Evolutionary conservation across 2,113 vertebrate genomes (phyloP).

Genomic region (Catharus minimus): DNA sequence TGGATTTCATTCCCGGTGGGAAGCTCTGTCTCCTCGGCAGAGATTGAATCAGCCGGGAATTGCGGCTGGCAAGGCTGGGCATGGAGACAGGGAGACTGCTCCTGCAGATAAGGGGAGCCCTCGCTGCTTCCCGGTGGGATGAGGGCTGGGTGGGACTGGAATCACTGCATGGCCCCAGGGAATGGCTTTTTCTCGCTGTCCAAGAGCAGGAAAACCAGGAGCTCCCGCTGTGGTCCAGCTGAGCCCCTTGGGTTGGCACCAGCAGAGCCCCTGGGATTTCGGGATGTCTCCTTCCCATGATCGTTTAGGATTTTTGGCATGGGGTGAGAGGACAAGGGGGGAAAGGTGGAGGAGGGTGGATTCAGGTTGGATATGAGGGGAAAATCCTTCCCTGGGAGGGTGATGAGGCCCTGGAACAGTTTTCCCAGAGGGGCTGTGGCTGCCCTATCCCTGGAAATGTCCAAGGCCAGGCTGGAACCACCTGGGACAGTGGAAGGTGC

Average conservation of each 20-base stretch:
- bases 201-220: not conserved
- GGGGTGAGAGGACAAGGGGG: not conserved
- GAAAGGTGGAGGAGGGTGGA: not conserved
- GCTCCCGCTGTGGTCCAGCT: no score
- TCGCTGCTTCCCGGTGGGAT: fast-evolving
- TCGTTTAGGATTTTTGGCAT: not conserved
- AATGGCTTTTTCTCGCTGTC: not conserved
- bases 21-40: not conserved
- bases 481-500: not conserved
- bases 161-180: not conserved
- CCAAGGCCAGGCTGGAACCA: not conserved
- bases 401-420: not conserved
- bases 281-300: not conserved
- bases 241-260: not conserved
- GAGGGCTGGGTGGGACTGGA: not conserved
- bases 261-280: not conserved
- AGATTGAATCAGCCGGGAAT: not conserved
- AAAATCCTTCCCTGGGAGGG: not conserved
- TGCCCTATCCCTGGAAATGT: not conserved
- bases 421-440: not conserved
- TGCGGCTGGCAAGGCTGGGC: not conserved
- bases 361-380: not conserved
- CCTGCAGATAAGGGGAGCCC: not conserved
- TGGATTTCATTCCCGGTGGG: not conserved
- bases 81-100: conserved; percentile 1